Percentiles rank a stretch among this genome's conserved stretches.
phyloP scores from a whole-genome alignment of 2,797 vertebrate species.

The Brotogeris chrysoptera region DNA sequence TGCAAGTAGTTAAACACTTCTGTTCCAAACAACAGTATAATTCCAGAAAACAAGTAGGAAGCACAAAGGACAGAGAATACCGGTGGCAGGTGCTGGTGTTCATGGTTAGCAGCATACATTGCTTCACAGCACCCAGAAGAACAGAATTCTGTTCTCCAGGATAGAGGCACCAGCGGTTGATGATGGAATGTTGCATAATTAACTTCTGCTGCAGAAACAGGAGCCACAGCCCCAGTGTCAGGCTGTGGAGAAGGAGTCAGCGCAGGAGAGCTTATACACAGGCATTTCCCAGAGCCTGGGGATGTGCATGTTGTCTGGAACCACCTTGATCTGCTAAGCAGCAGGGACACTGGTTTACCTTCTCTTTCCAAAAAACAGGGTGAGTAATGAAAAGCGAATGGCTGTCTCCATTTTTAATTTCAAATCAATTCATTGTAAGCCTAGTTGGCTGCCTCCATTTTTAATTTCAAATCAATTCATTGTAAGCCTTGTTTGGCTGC shows the following conservation, averaged over 20 bases:
- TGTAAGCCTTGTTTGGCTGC: neutral
- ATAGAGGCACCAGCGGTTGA: rapidly evolving
- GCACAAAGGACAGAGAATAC: neutral
- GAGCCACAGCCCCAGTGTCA: no score
- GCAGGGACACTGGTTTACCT: neutral
- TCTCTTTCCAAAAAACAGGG: neutral
- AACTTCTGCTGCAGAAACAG: neutral
- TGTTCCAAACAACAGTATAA: neutral
- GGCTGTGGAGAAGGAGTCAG: rapidly evolving
- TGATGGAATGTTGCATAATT: no score
- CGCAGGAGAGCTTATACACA: neutral
- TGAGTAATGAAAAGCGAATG: neutral
- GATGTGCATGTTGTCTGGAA: neutral
- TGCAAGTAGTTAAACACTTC: neutral
- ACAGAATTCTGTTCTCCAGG: neutral
- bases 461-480: neutral
- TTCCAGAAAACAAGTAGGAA: neutral
- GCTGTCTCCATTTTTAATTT: neutral
- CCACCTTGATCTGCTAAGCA: neutral
- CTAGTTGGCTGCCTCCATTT: neutral
- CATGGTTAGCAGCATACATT: neutral
- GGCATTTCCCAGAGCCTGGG: rapidly evolving
- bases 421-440: neutral
- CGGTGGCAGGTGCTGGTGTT: neutral
- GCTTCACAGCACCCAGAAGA: no score